Evolutionary conservation across 2,888 invertebrate species (phyloP).

Genomic region (Pogonocherus hispidulus): DNA sequence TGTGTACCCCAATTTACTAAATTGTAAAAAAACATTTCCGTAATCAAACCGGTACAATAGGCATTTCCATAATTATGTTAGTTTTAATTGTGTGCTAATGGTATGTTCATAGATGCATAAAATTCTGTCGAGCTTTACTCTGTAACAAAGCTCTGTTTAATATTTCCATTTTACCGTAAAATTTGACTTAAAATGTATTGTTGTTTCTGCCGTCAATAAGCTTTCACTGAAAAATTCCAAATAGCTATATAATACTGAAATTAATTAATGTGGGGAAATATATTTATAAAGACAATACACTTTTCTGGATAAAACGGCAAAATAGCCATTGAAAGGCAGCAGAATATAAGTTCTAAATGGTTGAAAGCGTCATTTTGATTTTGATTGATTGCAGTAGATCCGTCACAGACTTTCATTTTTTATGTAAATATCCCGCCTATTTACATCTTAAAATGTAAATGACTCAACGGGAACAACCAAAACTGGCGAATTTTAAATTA

Average conservation of each 20-base stretch:
- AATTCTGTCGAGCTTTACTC: neutral
- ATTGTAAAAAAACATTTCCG: neutral
- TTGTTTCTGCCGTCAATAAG: slow-evolving; percentile 16
- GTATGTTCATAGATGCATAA: neutral
- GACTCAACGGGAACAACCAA: slow-evolving; percentile 46
- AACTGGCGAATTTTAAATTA: slow-evolving; percentile 49
- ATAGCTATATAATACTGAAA: slow-evolving; percentile 28
- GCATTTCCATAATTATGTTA: neutral
- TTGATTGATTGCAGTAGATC: slow-evolving; percentile 48
- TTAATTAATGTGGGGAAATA: slow-evolving; percentile 29
- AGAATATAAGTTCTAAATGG: slow-evolving; percentile 12
- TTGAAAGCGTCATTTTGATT: slow-evolving; percentile 34
- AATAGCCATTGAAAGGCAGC: slow-evolving; percentile 27
- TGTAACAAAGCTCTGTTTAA: slow-evolving; percentile 9
- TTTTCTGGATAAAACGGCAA: slow-evolving; percentile 27
- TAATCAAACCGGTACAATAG: neutral
- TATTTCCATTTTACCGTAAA: slow-evolving; percentile 11
- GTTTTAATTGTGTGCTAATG: neutral
- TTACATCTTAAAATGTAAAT: slow-evolving; percentile 52
- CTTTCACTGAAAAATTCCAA: slow-evolving; percentile 23
- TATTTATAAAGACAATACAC: slow-evolving; percentile 31
- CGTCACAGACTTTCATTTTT: slow-evolving; percentile 49
- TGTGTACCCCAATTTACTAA: neutral
- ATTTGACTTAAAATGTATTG: slow-evolving; percentile 21
- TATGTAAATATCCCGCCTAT: slow-evolving; percentile 50